A percentile compares a stretch with the other conserved stretches of the same genome.
Conservation (phyloP, 2,888 invertebrate genomes). For the Criorhina ranunculi region DNA sequence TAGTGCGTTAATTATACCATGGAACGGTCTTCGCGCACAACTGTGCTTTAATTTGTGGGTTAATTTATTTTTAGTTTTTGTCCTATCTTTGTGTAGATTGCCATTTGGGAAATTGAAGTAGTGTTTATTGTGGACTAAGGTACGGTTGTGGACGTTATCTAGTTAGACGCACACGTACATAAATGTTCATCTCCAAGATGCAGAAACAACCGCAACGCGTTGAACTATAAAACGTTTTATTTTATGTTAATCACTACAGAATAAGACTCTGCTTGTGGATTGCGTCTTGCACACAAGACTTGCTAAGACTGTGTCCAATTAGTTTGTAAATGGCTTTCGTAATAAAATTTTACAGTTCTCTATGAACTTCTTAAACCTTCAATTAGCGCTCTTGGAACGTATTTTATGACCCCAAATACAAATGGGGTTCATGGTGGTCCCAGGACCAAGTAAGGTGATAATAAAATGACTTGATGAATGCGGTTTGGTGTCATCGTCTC, state of each 20-base stretch:
- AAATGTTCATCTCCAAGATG: slow-evolving; percentile 2
- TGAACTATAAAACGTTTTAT: slow-evolving; percentile 7
- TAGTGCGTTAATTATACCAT: slow-evolving; percentile 58
- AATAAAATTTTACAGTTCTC: slow-evolving; percentile 36
- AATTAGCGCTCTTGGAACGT: slow-evolving; percentile 2
- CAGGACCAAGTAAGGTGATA: neutral
- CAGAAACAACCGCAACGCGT: neutral
- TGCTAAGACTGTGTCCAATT: neutral
- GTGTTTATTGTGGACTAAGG: slow-evolving; percentile 19
- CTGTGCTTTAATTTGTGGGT: slow-evolving; percentile 40
- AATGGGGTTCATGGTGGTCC: slow-evolving; percentile 11
- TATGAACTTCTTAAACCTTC: slow-evolving; percentile 17
- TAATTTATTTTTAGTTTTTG: slow-evolving; percentile 32
- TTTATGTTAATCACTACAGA: slow-evolving; percentile 33
- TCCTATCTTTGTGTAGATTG: slow-evolving; percentile 34
- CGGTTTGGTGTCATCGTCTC: neutral
- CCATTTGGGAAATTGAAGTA: slow-evolving; percentile 49
- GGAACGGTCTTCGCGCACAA: slow-evolving; percentile 13
- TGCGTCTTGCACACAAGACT: neutral
- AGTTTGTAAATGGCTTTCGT: neutral
- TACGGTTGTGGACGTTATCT: slow-evolving; percentile 45
- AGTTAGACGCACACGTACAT: neutral
- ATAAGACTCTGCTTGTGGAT: neutral
- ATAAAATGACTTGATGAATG: neutral
- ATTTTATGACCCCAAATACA: slow-evolving; percentile 14